Base-by-base conservation (phyloP, 23 tunicate species). In the Trididemnum clinides region DNA sequence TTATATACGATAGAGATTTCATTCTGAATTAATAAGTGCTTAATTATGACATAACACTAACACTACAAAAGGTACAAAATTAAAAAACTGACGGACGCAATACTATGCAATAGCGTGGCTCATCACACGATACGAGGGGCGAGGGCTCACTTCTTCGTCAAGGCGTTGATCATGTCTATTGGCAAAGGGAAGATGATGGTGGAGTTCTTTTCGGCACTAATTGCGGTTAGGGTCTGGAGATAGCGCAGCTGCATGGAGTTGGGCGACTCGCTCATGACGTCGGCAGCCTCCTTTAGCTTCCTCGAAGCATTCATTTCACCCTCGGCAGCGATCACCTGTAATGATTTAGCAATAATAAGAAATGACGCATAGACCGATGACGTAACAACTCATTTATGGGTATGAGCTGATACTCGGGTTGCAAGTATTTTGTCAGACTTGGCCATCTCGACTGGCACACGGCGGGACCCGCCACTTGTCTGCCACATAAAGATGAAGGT, bases 111-210 rank as follows among this genome's bases (percentile, higher is more conserved):
- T 15, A 44, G 15, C 10, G 54, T 15, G 15, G 54, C 54, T 44
- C 12, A 44, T 44, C 15, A 10, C 10, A 44, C 15, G 12, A 15
- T 7, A 7, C 54, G 54, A n/a, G 22, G 22, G 25, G 25, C 22
- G 57, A 37, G 25, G 54, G 15, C 12, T 66, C n/a, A 66, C n/a
- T 66, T 66, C 75, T 66, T 66, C 34, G 35, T 58, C 66, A 84
- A 73, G 30, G 34, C 3, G 64, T 38, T 78, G 64, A 86, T 37
- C 85, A 86, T 78, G 90, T 87, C 91, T 54, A 87, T 81, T 20
- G 91, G 91, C 30, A 87, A 87, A 1, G 91, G 91, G 87, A 87
- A 87, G 81, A 87, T 87, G 54, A 87, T 87, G 71, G 91, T 87
- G 54, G 91, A 87, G 51, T 87, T 87, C 86, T 87, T 87, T 81